These are phyloP conservation scores for Ganaspis brasiliensis DNA, from an alignment of 2,888 invertebrate genomes.

Conservation along the genomic window DNA sequence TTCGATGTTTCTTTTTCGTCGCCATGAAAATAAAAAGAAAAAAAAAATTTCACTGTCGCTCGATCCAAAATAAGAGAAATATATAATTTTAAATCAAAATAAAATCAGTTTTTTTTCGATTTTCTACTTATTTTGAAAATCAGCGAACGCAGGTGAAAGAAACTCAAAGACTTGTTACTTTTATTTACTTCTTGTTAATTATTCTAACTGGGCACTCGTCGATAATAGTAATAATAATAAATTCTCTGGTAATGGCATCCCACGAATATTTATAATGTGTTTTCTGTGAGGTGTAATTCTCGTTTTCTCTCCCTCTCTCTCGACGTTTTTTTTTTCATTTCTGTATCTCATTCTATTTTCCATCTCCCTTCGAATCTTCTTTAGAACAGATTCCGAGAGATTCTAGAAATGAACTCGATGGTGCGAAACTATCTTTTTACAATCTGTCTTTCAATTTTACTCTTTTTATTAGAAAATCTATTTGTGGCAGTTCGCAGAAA, in stretches of 20 bases:
- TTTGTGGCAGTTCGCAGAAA: slow-evolving; percentile 27
- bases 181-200: not conserved
- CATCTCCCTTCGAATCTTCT: slow-evolving; percentile 10
- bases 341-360: slow-evolving; percentile 18
- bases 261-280: slow-evolving; percentile 11
- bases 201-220: slow-evolving; percentile 21
- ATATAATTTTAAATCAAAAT: too few relatives aligned
- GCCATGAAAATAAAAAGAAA: not conserved
- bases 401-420: slow-evolving; percentile 25
- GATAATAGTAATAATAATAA: not conserved
- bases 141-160: slow-evolving; percentile 7
- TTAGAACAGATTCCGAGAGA: not conserved
- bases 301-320: slow-evolving; percentile 19
- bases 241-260: slow-evolving; percentile 17
- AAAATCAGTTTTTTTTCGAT: slow-evolving; percentile 7
- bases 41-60: slow-evolving; percentile 4
- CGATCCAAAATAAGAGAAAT: slow-evolving; percentile 2
- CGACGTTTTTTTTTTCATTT: slow-evolving; percentile 39
- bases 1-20: slow-evolving; percentile 29
- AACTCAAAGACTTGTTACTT: not conserved
- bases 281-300: slow-evolving; percentile 23
- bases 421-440: slow-evolving; percentile 27
- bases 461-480: slow-evolving; percentile 30
- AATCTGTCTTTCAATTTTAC: slow-evolving; percentile 4
- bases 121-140: not conserved